These are phyloP conservation scores for Sycobia sp. DNA, from an alignment of 1,140 invertebrate genomes.

Conservation along the genomic window DNA sequence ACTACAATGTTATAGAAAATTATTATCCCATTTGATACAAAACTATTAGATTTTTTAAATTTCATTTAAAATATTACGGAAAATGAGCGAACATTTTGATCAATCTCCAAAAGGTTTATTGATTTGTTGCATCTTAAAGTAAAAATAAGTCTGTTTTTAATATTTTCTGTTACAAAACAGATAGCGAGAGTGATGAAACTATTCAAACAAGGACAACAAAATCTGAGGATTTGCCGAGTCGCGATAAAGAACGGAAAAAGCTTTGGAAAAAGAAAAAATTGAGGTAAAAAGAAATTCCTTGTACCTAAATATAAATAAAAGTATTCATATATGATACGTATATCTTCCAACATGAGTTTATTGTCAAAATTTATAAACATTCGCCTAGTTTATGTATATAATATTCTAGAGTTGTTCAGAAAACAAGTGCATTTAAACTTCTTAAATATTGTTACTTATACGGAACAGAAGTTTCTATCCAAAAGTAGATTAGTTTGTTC, in stretches of 20 bases:
- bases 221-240: background rate
- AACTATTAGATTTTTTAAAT: background rate
- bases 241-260: background rate
- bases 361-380: too few species aligned
- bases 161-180: constrained; percentile 1
- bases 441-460: background rate
- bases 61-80: background rate
- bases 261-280: background rate
- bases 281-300: too few species aligned
- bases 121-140: background rate
- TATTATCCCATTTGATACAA: background rate
- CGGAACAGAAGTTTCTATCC: too few species aligned
- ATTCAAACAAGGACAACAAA: background rate
- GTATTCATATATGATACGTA: too few species aligned
- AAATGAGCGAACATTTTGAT: constrained; percentile 14
- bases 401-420: too few species aligned
- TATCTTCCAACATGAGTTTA: too few species aligned
- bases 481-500: too few species aligned
- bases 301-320: too few species aligned
- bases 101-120: constrained; percentile 3
- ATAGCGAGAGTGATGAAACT: background rate
- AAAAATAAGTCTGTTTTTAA: background rate
- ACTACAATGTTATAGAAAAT: constrained; percentile 1
- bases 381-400: too few species aligned
- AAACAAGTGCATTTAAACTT: background rate